Base-by-base conservation (phyloP, 1,140 invertebrate genomes). In the Drosophila ambigua region DNA sequence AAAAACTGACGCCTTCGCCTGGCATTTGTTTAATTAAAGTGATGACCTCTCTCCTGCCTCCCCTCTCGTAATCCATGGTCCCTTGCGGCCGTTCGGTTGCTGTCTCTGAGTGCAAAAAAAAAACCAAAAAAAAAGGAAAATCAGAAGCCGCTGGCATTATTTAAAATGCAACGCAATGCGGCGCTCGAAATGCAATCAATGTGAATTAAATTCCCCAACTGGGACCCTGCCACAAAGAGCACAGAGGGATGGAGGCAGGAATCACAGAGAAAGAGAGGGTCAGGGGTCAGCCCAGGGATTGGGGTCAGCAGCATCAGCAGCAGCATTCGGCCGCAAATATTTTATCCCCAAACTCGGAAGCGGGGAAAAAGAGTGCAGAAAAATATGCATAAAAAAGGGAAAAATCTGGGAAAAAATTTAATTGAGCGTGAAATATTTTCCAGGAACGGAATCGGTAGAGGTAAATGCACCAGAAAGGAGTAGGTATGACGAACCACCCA, bases 1-100 rank as follows among this genome's bases (percentile, higher is more conserved):
- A 41, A 61, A 64, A 80, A 84, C 60, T 69, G 77, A 81, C 74
- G 78, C 78, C 78, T 81, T 72, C 51, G 69, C 73, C 6, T 78
- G 81, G 81, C 82, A 87, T 85, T 85, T 85, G 82, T 87, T 85
- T 85, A 85, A 85, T 85, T 85, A 85, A 85, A 87, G 82, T 84
- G 81, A 85, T 77, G 77, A 53, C 72, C 78, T 44, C 41, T 45
- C 67, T 26, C 15, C 45, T n/a, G 16, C 7, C 31, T 46, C 58
- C 44, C 31, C 31, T 26, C 49, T 26, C 69, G n/a, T 13, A 48
- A 35, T 1, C 16, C 67, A 8, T 43, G 9, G 5, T 5, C 8
- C 2, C 35, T 11, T 13, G 64, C 64, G 31, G 44, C 7, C 35
- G 35, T 48, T 6, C 15, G 20, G 0, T 20, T 9, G 4, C 7